Conservation (phyloP, 2,888 invertebrate genomes). For the Phymatocera aterrima region DNA sequence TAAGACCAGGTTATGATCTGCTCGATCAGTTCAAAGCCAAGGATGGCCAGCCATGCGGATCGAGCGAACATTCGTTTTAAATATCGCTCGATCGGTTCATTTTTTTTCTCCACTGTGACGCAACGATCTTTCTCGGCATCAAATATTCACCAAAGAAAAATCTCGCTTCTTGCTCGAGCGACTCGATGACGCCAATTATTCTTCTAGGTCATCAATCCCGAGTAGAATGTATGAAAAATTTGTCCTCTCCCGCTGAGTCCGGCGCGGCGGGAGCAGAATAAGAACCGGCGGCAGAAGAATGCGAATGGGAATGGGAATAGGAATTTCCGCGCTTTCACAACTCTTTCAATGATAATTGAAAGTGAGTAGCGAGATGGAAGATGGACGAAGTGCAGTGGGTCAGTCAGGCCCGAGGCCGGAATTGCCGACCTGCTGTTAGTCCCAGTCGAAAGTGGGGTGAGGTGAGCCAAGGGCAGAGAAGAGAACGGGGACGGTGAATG, state of each 20-base stretch:
- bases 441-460: background rate
- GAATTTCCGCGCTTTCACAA: slow-evolving; percentile 20
- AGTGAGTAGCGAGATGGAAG: background rate
- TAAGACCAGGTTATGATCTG: slow-evolving; percentile 28
- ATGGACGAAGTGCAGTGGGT: slow-evolving; percentile 22
- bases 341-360: slow-evolving; percentile 28
- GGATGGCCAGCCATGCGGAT: slow-evolving; percentile 44
- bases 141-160: background rate
- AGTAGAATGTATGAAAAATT: background rate
- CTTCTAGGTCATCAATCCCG: background rate
- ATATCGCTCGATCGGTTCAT: too few relatives aligned
- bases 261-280: too few relatives aligned
- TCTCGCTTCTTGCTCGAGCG: too few relatives aligned
- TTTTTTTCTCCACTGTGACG: background rate
- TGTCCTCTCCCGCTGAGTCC: background rate
- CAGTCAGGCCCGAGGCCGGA: slow-evolving; percentile 8
- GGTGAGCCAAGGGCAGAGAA: background rate
- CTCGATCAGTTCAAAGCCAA: slow-evolving; percentile 28
- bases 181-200: too few relatives aligned
- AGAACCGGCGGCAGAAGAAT: background rate
- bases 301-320: too few relatives aligned
- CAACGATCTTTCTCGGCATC: background rate
- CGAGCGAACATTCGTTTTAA: slow-evolving; percentile 7
- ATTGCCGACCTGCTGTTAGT: slow-evolving; percentile 10
- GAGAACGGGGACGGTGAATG: slow-evolving; percentile 43